Percentiles rank a stretch among this genome's conserved stretches.
Conservation (phyloP, 1,140 invertebrate species). For the Amphibalanus amphitrite region DNA sequence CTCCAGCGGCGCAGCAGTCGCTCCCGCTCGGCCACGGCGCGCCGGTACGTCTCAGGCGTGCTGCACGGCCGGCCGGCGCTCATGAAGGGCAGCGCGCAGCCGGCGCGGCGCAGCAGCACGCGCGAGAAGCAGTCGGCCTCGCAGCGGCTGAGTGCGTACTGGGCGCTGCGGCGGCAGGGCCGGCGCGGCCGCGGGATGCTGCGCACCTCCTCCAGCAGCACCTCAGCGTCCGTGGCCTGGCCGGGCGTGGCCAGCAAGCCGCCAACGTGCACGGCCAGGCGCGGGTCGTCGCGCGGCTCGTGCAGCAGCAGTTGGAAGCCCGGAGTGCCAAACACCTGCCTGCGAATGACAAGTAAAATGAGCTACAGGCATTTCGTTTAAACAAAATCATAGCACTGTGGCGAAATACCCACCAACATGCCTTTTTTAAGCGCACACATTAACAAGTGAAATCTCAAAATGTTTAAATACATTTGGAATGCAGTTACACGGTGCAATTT, state of each 20-base stretch:
- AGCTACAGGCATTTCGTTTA: no score
- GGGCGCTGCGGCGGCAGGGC: background rate
- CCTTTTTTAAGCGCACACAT: no score
- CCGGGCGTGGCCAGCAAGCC: background rate
- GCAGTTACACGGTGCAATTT: no score
- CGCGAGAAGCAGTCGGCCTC: background rate
- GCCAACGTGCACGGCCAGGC: background rate
- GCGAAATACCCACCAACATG: no score
- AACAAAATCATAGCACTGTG: no score
- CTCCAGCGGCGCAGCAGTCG: background rate
- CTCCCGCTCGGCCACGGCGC: background rate
- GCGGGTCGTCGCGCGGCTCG: background rate
- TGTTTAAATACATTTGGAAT: no score
- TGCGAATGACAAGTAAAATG: no score
- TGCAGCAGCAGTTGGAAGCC: background rate
- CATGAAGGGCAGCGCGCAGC: background rate
- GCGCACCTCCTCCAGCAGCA: background rate
- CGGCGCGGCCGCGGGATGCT: background rate
- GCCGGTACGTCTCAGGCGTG: background rate
- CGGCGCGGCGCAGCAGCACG: background rate
- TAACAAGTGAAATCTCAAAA: no score
- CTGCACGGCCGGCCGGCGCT: background rate
- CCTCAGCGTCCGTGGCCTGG: background rate
- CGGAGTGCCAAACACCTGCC: background rate
- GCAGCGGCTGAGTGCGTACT: background rate